Conservation (phyloP, 2,113 vertebrate genomes). For the Clarias batrachus region DNA sequence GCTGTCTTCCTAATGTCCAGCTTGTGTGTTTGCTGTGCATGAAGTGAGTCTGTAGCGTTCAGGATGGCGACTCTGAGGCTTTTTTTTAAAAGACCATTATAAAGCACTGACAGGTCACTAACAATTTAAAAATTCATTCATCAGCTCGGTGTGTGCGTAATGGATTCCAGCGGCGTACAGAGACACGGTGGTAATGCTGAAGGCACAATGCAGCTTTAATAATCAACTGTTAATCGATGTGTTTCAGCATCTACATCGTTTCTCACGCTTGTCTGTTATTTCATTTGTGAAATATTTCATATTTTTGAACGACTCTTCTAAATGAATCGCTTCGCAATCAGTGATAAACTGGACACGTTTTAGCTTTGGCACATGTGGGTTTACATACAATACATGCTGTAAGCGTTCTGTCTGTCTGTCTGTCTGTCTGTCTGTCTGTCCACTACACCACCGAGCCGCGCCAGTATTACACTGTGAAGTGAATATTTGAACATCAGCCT, state of each 20-base stretch:
- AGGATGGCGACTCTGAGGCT: neutral
- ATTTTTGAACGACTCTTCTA: neutral
- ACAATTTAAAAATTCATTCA: constrained; percentile 9
- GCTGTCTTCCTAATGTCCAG: neutral
- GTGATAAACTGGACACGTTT: neutral
- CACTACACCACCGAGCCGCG: too few species aligned
- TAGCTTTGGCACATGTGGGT: neutral
- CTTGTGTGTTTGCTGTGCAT: neutral
- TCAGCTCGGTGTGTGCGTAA: constrained; percentile 16
- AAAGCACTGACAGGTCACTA: neutral
- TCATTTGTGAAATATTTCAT: neutral
- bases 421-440: too few species aligned
- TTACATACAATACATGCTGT: neutral
- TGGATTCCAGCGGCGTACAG: constrained; percentile 4
- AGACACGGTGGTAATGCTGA: neutral
- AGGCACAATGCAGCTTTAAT: neutral
- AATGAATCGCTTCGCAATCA: neutral
- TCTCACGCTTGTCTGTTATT: neutral
- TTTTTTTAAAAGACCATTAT: neutral
- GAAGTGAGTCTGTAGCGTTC: neutral
- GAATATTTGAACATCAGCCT: too few species aligned
- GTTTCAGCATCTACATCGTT: neutral
- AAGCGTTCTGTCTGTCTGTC: too few species aligned
- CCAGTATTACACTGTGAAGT: too few species aligned
- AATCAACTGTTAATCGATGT: neutral